These are phyloP conservation scores for Campoletis raptor DNA, from an alignment of 2,888 invertebrate species.

Conservation along the genomic window DNA sequence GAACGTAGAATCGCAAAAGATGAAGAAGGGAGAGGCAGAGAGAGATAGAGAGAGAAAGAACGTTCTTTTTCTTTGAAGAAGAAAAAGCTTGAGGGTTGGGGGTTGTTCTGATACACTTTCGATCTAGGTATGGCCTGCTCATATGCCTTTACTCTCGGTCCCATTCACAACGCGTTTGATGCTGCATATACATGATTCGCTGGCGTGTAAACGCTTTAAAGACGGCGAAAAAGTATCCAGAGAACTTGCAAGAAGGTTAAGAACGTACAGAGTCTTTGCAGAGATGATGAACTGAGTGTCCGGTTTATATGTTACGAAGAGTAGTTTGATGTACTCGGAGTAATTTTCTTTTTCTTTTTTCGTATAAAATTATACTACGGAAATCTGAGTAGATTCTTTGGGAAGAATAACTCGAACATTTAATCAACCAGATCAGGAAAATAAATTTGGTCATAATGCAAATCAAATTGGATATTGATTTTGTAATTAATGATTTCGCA, in stretches of 20 bases:
- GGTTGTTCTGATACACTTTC: constrained; percentile 31
- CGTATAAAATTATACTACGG: too few species aligned
- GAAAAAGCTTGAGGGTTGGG: neutral
- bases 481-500: neutral
- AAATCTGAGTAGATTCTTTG: neutral
- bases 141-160: constrained; percentile 7
- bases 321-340: constrained; percentile 16
- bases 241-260: constrained; percentile 7
- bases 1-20: neutral
- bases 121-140: constrained; percentile 13
- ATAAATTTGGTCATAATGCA: neutral
- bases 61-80: constrained; percentile 27
- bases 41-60: neutral
- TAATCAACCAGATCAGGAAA: neutral
- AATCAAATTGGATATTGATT: neutral
- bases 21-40: neutral
- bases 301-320: constrained; percentile 10
- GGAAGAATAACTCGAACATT: neutral
- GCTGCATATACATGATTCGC: constrained; percentile 11
- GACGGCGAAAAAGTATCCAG: neutral
- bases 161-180: constrained; percentile 19
- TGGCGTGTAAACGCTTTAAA: constrained; percentile 8
- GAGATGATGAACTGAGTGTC: neutral
- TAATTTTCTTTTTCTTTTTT: neutral
- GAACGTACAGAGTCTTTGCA: neutral